Evolutionary conservation across 2,113 vertebrate species (phyloP).

Genomic region (Sakesphorus luctuosus): DNA sequence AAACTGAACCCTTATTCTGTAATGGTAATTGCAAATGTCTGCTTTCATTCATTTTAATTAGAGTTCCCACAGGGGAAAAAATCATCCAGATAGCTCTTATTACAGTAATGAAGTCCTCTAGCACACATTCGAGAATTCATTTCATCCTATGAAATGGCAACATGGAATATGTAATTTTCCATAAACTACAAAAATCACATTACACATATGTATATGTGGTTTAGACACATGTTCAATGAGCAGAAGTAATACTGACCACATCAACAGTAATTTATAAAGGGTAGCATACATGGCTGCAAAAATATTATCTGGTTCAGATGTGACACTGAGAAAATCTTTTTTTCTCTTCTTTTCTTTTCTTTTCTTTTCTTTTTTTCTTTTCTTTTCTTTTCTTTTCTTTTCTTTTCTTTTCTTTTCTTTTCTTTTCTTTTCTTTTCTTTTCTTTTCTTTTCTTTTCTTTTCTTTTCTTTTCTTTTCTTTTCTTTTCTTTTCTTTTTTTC

Average conservation of each 20-base stretch:
- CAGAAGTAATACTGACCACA: background rate
- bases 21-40: background rate
- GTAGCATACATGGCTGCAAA: background rate
- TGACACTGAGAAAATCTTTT: background rate
- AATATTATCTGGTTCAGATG: background rate
- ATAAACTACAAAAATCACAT: background rate
- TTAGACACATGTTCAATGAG: background rate
- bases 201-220: fast-evolving
- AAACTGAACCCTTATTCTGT: background rate
- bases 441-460: background rate
- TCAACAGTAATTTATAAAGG: background rate
- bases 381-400: background rate
- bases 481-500: background rate
- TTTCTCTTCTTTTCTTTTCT: background rate
- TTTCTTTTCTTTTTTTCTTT: background rate
- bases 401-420: background rate
- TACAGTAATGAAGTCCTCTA: background rate
- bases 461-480: background rate
- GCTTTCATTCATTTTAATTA: slow-evolving; percentile 46
- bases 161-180: background rate
- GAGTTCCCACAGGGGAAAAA: background rate
- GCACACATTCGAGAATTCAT: background rate
- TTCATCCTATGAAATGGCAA: background rate
- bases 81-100: background rate
- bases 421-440: background rate